Conservation (phyloP, 2,888 invertebrate genomes). For the Diachrysia chrysitis region DNA sequence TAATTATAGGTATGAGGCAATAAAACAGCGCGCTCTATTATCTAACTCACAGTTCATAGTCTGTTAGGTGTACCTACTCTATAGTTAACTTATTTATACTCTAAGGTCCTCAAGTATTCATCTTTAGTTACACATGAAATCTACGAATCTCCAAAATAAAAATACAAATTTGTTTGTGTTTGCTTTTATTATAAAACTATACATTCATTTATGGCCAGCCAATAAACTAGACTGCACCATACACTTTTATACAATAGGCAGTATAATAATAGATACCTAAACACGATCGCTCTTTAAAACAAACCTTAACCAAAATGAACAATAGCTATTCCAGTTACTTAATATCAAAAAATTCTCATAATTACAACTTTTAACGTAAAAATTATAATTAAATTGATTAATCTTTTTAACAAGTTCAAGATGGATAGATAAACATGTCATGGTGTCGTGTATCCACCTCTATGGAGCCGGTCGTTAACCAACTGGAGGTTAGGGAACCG, state of each 20-base stretch:
- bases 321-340: slow-evolving; percentile 23
- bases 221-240: slow-evolving; percentile 45
- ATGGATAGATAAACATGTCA: slow-evolving; percentile 44
- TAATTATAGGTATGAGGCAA: no score
- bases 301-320: slow-evolving; percentile 43
- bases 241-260: slow-evolving; percentile 55
- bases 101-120: no score
- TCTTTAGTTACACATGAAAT: neutral
- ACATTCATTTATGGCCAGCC: slow-evolving; percentile 54
- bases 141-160: slow-evolving; percentile 11
- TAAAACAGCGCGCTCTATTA: no score
- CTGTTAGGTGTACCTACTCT: no score
- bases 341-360: slow-evolving; percentile 39
- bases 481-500: slow-evolving; percentile 8
- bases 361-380: slow-evolving; percentile 37
- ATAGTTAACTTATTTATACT: no score
- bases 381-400: slow-evolving; percentile 41
- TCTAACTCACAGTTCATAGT: no score
- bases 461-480: slow-evolving; percentile 5
- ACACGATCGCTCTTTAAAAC: slow-evolving; percentile 45
- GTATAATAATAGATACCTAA: slow-evolving; percentile 51
- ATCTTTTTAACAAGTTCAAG: slow-evolving; percentile 34
- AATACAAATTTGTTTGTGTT: slow-evolving; percentile 33
- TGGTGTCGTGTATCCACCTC: slow-evolving; percentile 23
- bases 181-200: slow-evolving; percentile 59